These are phyloP conservation scores for Dichetophora obliterata DNA, from an alignment of 2,888 invertebrate genomes.

Conservation along the genomic window DNA sequence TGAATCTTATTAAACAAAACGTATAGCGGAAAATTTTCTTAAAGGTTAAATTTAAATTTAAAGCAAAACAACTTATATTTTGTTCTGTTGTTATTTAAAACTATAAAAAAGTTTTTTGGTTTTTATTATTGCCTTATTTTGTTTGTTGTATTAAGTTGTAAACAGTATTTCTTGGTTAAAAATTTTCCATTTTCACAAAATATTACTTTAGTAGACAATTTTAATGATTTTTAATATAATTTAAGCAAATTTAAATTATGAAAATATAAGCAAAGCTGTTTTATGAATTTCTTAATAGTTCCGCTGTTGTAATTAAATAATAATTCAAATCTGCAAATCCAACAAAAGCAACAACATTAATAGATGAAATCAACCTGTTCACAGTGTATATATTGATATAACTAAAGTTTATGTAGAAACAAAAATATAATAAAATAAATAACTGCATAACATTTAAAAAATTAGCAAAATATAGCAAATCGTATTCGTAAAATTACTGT, in stretches of 20 bases:
- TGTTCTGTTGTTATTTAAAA: neutral
- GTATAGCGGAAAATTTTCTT: neutral
- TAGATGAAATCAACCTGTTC: conserved; percentile 9
- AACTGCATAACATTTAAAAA: neutral
- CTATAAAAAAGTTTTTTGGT: neutral
- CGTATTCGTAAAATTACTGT: neutral
- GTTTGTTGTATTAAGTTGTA: conserved; percentile 36
- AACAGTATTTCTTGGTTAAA: conserved; percentile 37
- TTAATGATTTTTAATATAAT: neutral
- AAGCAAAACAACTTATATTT: neutral
- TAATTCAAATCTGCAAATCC: neutral
- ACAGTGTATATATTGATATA: conserved; percentile 19
- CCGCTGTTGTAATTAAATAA: neutral
- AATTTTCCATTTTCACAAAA: conserved; percentile 8
- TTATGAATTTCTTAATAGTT: neutral
- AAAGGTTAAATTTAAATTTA: neutral
- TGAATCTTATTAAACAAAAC: neutral
- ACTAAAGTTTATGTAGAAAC: conserved; percentile 18
- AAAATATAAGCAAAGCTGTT: too few species aligned
- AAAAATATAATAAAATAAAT: neutral
- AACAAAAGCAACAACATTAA: neutral
- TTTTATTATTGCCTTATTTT: neutral
- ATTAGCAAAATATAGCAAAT: neutral
- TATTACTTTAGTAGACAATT: conserved; percentile 13
- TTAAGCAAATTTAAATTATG: too few species aligned